phyloP scores from a whole-genome alignment of 2,113 vertebrate species.

The Chlamydotis undulata region DNA sequence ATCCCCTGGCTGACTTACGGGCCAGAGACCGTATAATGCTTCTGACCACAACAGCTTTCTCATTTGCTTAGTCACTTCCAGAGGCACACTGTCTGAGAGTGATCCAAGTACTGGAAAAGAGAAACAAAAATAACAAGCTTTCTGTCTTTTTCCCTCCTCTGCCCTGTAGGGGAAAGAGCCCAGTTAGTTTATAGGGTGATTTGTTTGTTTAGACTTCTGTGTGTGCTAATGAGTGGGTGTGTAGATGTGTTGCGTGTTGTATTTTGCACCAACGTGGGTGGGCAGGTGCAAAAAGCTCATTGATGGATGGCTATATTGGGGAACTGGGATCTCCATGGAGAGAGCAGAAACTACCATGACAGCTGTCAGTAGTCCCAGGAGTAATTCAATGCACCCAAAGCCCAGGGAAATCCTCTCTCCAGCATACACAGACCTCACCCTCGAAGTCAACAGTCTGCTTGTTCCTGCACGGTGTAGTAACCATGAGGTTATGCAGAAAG shows the following conservation, averaged over 20 bases:
- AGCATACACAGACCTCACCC: background rate
- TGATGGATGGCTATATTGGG: background rate
- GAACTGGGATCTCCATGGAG: background rate
- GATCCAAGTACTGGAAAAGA: background rate
- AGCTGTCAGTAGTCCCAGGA: background rate
- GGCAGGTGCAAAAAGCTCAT: background rate
- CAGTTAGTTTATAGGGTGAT: background rate
- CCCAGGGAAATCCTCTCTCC: background rate
- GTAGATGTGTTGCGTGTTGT: background rate
- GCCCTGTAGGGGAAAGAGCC: background rate
- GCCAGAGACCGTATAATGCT: background rate
- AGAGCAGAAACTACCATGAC: background rate
- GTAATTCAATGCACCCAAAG: background rate
- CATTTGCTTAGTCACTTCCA: background rate
- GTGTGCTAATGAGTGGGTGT: background rate
- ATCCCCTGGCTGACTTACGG: background rate
- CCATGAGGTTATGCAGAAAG: background rate
- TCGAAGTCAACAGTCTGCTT: background rate
- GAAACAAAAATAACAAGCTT: background rate
- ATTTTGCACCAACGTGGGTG: background rate
- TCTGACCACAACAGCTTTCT: background rate
- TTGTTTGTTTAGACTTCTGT: background rate
- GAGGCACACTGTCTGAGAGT: background rate
- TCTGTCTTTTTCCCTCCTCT: background rate
- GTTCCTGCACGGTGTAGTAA: accelerated